Evolutionary conservation across 2,888 invertebrate species (phyloP), one percentile per base, ranked within the genome.

Genomic region (Stomorhina lunata): DNA sequence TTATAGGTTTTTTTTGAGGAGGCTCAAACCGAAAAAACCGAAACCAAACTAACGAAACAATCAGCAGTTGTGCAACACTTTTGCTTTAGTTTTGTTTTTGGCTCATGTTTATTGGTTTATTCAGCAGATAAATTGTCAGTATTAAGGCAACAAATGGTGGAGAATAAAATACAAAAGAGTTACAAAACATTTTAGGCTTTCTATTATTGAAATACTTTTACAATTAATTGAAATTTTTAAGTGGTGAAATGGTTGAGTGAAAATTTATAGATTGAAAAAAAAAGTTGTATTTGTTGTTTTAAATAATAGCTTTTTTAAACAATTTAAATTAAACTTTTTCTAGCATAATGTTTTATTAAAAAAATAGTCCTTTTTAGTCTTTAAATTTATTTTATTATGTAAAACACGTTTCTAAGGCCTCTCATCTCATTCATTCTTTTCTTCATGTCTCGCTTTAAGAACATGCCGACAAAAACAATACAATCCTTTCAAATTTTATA

Each of bases 181-280:
- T 27, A 9, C 17, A 75, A 57, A 37, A 45, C 45, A 12, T 1
- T 20, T 37, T 32, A 55, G 29, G 17, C 17, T 63, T 15, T 7
- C 10, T 40, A 2, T 57, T 57, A 71, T 57, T 71, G 63, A 63
- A 78, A 78, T 71, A 71, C 55, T 78, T 78, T 78, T 48, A 72
- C 65, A 57, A 40, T 48, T 65, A 79, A 79, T 65, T 72, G 71
- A 57, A n/a, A 79, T 72, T 72, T 79, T 37, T 15, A 50, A 48
- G 32, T 50, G 66, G 43, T 43, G n/a, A 71, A 12, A 6, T 4
- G 12, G 29, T 29, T 29, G 32, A 57, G 17, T 57, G 17, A 20
- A 57, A 43, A 57, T 27, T 27, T 29, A 37, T 20, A 34, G n/a
- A 34, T 34, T n/a, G n/a, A n/a, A n/a, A 34, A 17, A 22, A 25